phyloP scores from a whole-genome alignment of 2,888 invertebrate species.

The Apodemia duryi region DNA sequence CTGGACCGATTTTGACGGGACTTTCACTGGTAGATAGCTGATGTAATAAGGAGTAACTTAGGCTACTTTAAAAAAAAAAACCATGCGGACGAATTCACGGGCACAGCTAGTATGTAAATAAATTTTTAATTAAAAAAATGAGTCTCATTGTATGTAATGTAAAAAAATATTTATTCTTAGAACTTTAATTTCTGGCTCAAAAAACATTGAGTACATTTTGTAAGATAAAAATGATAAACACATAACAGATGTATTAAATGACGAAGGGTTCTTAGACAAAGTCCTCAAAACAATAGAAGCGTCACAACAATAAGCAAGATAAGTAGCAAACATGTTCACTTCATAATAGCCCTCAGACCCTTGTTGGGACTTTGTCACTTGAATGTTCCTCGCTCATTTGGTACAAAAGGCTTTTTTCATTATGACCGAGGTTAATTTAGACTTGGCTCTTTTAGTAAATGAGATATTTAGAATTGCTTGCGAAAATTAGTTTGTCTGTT shows the following conservation, averaged over 20 bases:
- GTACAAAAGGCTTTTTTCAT: conserved; percentile 27
- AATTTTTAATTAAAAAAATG: no score
- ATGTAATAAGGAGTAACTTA: no score
- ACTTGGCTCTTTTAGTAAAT: conserved; percentile 32
- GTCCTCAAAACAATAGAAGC: conserved; percentile 18
- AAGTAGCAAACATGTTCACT: conserved; percentile 22
- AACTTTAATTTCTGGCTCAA: no score
- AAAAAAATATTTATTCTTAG: no score
- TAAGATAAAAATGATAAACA: conserved; percentile 2
- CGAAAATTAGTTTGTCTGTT: no score
- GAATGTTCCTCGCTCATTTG: conserved; percentile 17
- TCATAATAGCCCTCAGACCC: conserved; percentile 21
- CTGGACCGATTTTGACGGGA: no score
- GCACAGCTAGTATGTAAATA: no score
- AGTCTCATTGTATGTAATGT: no score
- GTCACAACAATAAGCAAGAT: conserved; percentile 19
- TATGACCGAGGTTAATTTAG: conserved; percentile 35
- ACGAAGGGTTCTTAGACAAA: conserved; percentile 11
- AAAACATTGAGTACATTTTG: neutral
- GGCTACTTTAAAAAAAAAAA: no score
- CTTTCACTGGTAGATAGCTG: no score
- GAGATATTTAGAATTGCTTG: conserved; percentile 27
- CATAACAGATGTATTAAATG: conserved; percentile 4
- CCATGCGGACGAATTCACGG: no score
- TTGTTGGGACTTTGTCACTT: conserved; percentile 24